Conservation (phyloP, 2,888 invertebrate genomes). For the Oligia strigilis region DNA sequence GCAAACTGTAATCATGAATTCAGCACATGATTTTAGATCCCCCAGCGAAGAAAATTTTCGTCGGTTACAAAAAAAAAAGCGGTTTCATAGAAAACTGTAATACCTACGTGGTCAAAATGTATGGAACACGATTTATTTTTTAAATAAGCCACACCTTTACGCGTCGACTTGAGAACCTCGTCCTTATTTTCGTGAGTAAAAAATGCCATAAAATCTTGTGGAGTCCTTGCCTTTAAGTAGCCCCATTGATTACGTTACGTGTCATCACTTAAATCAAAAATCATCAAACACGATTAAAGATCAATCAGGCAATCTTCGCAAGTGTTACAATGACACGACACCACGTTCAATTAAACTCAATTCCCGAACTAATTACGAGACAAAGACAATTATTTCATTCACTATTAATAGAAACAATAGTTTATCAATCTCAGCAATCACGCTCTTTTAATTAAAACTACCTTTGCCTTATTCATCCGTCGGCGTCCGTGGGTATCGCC, state of each 20-base stretch:
- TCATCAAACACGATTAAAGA: slow-evolving; percentile 33
- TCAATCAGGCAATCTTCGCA: slow-evolving; percentile 26
- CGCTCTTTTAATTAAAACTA: slow-evolving; percentile 70
- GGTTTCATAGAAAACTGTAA: too few species aligned
- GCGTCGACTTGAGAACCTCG: not conserved
- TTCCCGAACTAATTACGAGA: slow-evolving; percentile 42
- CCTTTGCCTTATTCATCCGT: slow-evolving; percentile 81
- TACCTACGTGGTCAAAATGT: too few species aligned
- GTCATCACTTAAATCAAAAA: slow-evolving; percentile 8
- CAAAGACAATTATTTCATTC: slow-evolving; percentile 54
- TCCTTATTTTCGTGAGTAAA: not conserved
- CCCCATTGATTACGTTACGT: not conserved
- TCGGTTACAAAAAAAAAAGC: too few species aligned
- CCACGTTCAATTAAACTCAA: slow-evolving; percentile 54
- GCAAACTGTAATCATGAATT: not conserved
- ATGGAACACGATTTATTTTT: too few species aligned
- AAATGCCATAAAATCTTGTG: not conserved
- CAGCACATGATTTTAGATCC: not conserved
- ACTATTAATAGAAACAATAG: slow-evolving; percentile 54
- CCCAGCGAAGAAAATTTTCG: not conserved
- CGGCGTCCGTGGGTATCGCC: slow-evolving; percentile 79
- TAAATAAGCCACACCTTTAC: not conserved
- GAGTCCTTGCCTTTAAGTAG: not conserved
- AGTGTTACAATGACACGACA: slow-evolving; percentile 48
- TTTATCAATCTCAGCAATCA: slow-evolving; percentile 70